These are phyloP conservation scores for Gnathonemus echidnorhynchus DNA, from an alignment of 2,113 vertebrate genomes.

Conservation along the genomic window DNA sequence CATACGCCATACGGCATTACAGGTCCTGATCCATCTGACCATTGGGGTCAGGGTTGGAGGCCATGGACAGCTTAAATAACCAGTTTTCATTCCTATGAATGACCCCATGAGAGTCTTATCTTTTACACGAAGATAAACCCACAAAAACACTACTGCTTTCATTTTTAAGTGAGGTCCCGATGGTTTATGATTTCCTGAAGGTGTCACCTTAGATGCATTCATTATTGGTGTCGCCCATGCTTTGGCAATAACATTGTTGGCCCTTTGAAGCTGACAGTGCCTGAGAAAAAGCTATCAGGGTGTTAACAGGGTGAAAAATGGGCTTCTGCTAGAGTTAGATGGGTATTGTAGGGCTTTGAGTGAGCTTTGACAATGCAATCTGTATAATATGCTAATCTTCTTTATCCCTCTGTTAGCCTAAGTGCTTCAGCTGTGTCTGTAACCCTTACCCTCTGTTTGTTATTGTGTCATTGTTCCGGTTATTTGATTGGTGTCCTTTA, in stretches of 20 bases:
- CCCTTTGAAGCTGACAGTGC: neutral
- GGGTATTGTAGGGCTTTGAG: neutral
- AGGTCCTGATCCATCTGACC: neutral
- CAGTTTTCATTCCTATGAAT: neutral
- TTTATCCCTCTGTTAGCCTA: neutral
- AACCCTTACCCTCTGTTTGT: neutral
- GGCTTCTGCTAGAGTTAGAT: neutral
- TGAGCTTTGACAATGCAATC: conserved; percentile 1
- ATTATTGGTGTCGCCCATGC: neutral
- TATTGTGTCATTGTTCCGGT: neutral
- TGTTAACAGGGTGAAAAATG: neutral
- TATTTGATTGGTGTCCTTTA: neutral
- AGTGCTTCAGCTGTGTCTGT: neutral
- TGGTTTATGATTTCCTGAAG: neutral
- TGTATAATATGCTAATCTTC: neutral
- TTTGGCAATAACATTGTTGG: neutral
- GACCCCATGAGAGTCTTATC: neutral
- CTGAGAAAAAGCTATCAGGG: neutral
- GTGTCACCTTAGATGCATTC: no score
- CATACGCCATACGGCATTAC: neutral
- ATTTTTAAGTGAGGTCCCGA: neutral
- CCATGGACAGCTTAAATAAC: neutral
- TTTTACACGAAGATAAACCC: neutral
- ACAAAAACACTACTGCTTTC: neutral
- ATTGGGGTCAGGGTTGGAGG: neutral